phyloP scores from a whole-genome alignment of 2,888 invertebrate species.

The Diogma glabrata region DNA sequence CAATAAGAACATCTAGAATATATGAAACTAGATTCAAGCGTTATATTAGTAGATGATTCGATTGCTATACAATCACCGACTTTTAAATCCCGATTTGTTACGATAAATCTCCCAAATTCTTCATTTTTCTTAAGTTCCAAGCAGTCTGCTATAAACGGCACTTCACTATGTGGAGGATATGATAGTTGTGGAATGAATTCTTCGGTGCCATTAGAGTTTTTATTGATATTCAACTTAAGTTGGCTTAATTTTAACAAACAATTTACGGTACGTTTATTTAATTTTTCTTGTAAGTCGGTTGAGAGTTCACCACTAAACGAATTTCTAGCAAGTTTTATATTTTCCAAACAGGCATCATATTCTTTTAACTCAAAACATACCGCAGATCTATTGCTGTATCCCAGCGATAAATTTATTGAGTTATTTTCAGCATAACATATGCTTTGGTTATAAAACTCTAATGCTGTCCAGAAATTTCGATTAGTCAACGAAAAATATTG shows the following conservation, averaged over 20 bases:
- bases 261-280: slow-evolving; percentile 43
- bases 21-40: no score
- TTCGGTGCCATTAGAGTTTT: no score
- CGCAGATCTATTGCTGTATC: slow-evolving; percentile 67
- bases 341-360: slow-evolving; percentile 52
- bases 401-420: slow-evolving; percentile 49
- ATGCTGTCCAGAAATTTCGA: slow-evolving; percentile 39
- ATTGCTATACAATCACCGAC: slow-evolving; percentile 65
- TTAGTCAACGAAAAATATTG: slow-evolving; percentile 39
- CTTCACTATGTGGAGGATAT: slow-evolving; percentile 32
- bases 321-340: slow-evolving; percentile 51
- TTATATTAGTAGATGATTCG: slow-evolving; percentile 54
- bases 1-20: slow-evolving; percentile 35
- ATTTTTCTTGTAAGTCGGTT: slow-evolving; percentile 46
- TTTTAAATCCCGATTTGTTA: slow-evolving; percentile 52
- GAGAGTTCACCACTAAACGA: slow-evolving; percentile 44
- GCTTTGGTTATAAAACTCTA: slow-evolving; percentile 44
- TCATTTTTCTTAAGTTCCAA: slow-evolving; percentile 45
- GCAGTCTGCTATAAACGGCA: slow-evolving; percentile 51
- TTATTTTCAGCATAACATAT: slow-evolving; percentile 47
- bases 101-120: slow-evolving; percentile 56
- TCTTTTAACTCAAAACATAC: slow-evolving; percentile 52
- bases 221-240: no score
- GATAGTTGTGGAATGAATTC: no score
- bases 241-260: slow-evolving; percentile 30